Conservation (phyloP, 1,140 invertebrate genomes). For the Bombus breviceps region DNA sequence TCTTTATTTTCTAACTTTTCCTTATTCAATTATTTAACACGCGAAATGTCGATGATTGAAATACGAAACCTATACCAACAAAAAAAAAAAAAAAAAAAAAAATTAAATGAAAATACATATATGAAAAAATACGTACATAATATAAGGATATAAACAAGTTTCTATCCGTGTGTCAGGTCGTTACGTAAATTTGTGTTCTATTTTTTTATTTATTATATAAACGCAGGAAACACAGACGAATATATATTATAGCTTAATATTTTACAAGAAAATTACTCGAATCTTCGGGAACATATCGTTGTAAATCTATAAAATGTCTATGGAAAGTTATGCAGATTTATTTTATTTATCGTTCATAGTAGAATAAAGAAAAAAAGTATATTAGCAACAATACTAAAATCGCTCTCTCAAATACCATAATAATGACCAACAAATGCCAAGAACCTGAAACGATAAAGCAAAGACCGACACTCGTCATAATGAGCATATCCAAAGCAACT, state of each 20-base stretch:
- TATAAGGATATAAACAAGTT: too few species aligned
- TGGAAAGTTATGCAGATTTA: neutral
- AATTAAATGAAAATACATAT: too few species aligned
- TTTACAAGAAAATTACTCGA: neutral
- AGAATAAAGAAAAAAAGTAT: too few species aligned
- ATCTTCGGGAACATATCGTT: neutral
- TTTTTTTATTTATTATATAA: neutral
- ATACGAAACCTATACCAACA: neutral
- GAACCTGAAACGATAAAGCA: neutral
- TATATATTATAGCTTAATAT: neutral
- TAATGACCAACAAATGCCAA: neutral
- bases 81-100: neutral
- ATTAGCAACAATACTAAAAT: neutral
- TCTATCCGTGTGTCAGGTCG: too few species aligned
- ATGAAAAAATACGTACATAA: too few species aligned
- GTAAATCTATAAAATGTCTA: neutral
- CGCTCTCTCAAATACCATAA: neutral
- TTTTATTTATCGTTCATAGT: neutral
- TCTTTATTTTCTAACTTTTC: neutral
- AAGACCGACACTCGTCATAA: neutral
- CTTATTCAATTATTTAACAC: neutral
- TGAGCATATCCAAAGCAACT: conserved; percentile 39
- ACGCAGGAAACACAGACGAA: neutral
- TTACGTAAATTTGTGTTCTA: neutral
- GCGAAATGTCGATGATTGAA: neutral